phyloP scores from a whole-genome alignment of 2,113 vertebrate genomes.

The Lamprologus callipterus region DNA sequence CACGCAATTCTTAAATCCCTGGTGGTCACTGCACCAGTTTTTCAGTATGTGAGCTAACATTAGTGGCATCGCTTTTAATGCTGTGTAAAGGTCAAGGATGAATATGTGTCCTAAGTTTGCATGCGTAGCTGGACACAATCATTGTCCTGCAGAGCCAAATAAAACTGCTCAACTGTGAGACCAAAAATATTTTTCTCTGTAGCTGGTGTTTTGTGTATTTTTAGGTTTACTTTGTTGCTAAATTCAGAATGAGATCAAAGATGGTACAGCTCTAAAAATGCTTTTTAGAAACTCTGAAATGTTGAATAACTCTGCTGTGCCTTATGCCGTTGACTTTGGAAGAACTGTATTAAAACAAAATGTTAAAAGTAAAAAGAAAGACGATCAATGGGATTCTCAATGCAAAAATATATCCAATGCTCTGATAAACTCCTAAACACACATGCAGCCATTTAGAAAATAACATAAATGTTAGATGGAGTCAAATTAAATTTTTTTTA shows the following conservation, averaged over 20 bases:
- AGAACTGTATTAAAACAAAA: not conserved
- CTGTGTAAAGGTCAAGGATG: constrained; percentile 26
- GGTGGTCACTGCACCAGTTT: not conserved
- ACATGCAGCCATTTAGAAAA: not conserved
- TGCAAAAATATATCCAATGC: not conserved
- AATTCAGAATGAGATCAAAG: not conserved
- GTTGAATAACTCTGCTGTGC: not conserved
- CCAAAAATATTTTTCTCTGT: not conserved
- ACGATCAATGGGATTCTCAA: not conserved
- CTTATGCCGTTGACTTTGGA: not conserved
- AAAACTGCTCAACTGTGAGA: not conserved
- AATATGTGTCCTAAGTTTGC: not conserved
- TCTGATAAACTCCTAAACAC: not conserved
- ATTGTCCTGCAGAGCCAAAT: not conserved
- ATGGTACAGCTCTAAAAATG: not conserved
- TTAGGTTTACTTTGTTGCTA: not conserved
- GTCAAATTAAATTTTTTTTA: not conserved
- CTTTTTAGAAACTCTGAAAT: not conserved
- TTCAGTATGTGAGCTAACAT: not conserved
- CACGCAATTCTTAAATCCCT: not conserved
- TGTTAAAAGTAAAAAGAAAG: not conserved
- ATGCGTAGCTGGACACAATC: not conserved
- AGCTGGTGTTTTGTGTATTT: not conserved
- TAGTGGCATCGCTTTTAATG: not conserved
- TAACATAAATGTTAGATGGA: not conserved